Base-by-base conservation (phyloP, 2,797 vertebrate species). In the Notolepis coatsorum region DNA sequence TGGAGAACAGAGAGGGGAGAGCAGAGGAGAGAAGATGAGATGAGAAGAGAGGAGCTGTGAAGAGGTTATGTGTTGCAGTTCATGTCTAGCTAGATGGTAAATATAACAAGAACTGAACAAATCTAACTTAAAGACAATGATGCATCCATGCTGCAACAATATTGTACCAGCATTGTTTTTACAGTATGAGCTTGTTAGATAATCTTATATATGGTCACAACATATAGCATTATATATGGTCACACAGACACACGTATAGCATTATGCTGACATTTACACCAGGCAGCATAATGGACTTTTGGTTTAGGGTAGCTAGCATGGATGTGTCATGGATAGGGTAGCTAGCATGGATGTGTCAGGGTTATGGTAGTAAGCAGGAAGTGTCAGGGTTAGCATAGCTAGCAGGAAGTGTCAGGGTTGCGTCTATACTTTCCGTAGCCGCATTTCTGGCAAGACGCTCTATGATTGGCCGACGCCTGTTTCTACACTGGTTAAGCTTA, bases 1-100 rank as follows among this genome's bases (percentile, higher is more conserved):
- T 47, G 58, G 28, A 59, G 38, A 47, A 23, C 49, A 45, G 47
- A 86, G 60, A 52, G 33, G 52, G 3, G 17, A 41, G 55, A 68
- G 73, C 13, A 72, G 73, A 78, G 79, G 66, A 76, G 82, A 87
- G 85, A 69, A 80, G 53, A 79, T 59, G 73, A 64, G 57, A 43
- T 61, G 73, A 76, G 80, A 84, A 80, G 70, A 12, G 73, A 53
- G 84, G 41, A 5, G 39, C 13, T 70, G 68, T 80, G 76, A 79
- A 81, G 48, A 33, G 30, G 30, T 64, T 61, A 61, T 65, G 75
- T 79, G 66, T 77, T 81, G 88, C 88, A 71, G 82, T 56, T 84
- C 63, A 73, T 66, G 76, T 68, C 68, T 82, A 72, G 80, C 84
- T 81, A 68, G 27, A 72, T 62, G 82, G 35, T 39, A 59, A 43